A percentile compares a stretch with the other conserved stretches of the same genome.
phyloP scores from a whole-genome alignment of 2,888 invertebrate species.

The Hirudinaria manillensis region DNA sequence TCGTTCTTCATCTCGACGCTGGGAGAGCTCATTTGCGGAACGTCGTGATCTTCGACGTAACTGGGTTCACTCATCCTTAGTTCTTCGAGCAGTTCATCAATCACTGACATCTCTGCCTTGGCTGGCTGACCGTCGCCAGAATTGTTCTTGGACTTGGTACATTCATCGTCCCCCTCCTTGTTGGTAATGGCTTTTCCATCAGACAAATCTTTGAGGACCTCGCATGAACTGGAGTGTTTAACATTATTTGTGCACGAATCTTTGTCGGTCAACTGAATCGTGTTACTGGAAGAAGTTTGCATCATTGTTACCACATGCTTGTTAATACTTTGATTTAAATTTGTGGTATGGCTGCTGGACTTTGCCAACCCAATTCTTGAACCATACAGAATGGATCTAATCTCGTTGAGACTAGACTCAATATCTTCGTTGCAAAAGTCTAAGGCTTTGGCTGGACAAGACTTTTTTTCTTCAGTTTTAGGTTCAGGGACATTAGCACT shows the following conservation, averaged over 20 bases:
- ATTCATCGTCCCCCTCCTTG: not conserved
- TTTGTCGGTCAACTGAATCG: not conserved
- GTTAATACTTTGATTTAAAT: not conserved
- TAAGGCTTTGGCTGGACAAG: constrained; percentile 2
- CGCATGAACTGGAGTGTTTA: not conserved
- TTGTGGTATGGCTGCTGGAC: not conserved
- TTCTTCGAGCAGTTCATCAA: constrained; percentile 24
- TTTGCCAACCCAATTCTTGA: constrained; percentile 14
- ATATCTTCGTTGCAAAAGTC: constrained; percentile 28
- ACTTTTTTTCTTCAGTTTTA: not conserved
- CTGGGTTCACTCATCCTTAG: constrained; percentile 12
- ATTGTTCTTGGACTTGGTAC: not conserved
- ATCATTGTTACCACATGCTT: not conserved
- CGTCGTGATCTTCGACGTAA: not conserved
- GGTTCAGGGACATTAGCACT: too few species aligned
- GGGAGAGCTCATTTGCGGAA: not conserved
- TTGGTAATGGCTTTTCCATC: not conserved
- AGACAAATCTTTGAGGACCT: not conserved
- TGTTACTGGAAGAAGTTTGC: not conserved
- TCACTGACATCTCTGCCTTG: constrained; percentile 23
- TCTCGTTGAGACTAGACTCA: constrained; percentile 24
- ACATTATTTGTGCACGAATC: too few species aligned
- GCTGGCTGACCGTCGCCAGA: not conserved
- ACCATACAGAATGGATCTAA: constrained; percentile 21
- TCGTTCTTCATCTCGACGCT: not conserved